Evolutionary conservation across 1,140 invertebrate species (phyloP), one percentile per base, ranked within the genome.

Genomic region (Leptinotarsa lineolata): DNA sequence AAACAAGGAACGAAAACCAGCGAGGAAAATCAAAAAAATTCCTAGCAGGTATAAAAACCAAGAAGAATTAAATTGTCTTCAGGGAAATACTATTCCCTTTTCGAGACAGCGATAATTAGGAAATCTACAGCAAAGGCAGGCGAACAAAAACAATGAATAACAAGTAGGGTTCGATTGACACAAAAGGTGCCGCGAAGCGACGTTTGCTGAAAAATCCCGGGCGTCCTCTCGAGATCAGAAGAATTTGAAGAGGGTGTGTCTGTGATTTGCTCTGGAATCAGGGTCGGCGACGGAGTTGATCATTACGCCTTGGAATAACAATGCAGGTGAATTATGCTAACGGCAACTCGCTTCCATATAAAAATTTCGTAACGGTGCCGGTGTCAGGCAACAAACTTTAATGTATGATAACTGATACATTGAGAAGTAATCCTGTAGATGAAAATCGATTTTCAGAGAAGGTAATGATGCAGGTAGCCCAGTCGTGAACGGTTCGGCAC

Each of bases 61-160:
- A 18, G 48, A 54, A 39, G 30, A 54, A 54, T 54, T 16, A 54
- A 54, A 54, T 54, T 54, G 48, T 54, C n/a, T 18, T 54, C 13
- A 16, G 15, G 48, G 48, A 54, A 16, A 54, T 39, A 54, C 48
- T 54, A 54, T 54, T 15, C 48, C n/a, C 48, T 54, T 18, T 54
- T 18, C 6, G 48, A 54, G n/a, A 54, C 64, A 24, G 22, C 15
- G 64, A 66, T 66, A 66, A 66, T 66, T 66, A 66, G 22, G 16
- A 66, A 66, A 64, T 54, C 16, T 54, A 66, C 64, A 39, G 22
- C 39, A 66, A 66, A 66, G n/a, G 64, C 24, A 66, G 64, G 39
- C 39, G 39, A 66, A 66, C 64, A 66, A 66, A 24, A 66, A 66
- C 48, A 54, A 39, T 24, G 64, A 66, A 66, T 66, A 66, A 46